A percentile compares a stretch with the other conserved stretches of the same genome.
Evolutionary conservation across 2,797 vertebrate genomes (phyloP).

Genomic region (Melanotaenia trifasciata): DNA sequence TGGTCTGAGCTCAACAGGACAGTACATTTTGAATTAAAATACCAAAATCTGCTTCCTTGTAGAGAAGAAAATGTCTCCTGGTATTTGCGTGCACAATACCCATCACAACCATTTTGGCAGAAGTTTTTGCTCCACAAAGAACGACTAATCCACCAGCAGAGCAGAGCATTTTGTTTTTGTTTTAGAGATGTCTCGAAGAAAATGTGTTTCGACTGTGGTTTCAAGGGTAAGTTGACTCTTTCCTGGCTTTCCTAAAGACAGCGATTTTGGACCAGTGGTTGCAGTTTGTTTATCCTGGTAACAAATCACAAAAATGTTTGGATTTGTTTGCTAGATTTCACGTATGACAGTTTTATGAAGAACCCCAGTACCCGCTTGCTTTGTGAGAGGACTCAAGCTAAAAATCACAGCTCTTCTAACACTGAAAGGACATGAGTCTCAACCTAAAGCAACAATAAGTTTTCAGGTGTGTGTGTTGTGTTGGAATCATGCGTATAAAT

Average conservation of each 20-base stretch:
- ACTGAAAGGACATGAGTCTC: too few species aligned
- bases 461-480: too few species aligned
- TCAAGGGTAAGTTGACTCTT: not conserved
- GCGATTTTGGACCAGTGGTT: not conserved
- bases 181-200: not conserved
- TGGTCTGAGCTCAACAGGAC: constrained; percentile 25
- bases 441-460: too few species aligned
- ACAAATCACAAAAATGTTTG: too few species aligned
- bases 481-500: too few species aligned
- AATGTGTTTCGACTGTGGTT: not conserved
- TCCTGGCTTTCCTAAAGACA: not conserved
- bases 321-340: too few species aligned
- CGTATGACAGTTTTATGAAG: too few species aligned
- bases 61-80: constrained; percentile 30
- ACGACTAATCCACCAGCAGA: not conserved
- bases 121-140: too few species aligned
- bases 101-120: too few species aligned
- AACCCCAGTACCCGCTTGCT: not conserved
- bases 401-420: too few species aligned
- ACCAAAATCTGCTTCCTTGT: constrained; percentile 28
- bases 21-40: constrained; percentile 39
- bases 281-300: too few species aligned
- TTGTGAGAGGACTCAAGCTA: too few species aligned
- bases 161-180: not conserved
- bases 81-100: constrained; percentile 11